Percentiles rank a stretch among this genome's conserved stretches.
Evolutionary conservation across 1,140 invertebrate genomes (phyloP).

Genomic region (Acromyrmex echinatior): DNA sequence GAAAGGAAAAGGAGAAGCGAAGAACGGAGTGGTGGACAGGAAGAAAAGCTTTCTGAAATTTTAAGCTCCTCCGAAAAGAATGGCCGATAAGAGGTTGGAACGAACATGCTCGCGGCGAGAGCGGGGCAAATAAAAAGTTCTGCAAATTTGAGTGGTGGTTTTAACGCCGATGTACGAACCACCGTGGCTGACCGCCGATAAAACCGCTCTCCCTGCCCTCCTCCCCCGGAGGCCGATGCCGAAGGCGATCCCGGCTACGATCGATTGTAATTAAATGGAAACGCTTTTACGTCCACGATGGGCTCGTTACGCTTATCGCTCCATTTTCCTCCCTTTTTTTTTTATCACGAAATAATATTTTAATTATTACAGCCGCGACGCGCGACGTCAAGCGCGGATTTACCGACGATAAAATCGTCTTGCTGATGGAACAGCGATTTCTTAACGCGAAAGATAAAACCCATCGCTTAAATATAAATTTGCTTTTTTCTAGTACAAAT

Average conservation of each 20-base stretch:
- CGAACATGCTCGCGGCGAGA: slow-evolving; percentile 11
- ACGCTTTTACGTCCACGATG: slow-evolving; percentile 66
- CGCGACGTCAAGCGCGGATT: slow-evolving; percentile 37
- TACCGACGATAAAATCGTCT: slow-evolving; percentile 25
- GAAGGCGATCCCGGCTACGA: slow-evolving; percentile 67
- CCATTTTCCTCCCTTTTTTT: slow-evolving; percentile 62
- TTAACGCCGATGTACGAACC: slow-evolving; percentile 69
- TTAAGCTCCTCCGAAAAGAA: slow-evolving; percentile 61
- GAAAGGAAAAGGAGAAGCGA: background rate
- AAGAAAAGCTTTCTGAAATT: slow-evolving; percentile 62
- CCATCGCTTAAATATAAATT: background rate
- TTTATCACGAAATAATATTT: slow-evolving; percentile 68
- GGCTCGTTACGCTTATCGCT: slow-evolving; percentile 33
- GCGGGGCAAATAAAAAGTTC: slow-evolving; percentile 68
- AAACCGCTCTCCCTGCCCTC: slow-evolving; percentile 56
- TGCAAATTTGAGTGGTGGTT: slow-evolving; percentile 77
- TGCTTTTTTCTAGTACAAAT: slow-evolving; percentile 6
- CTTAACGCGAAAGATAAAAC: slow-evolving; percentile 21
- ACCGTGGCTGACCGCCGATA: slow-evolving; percentile 70
- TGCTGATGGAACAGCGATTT: slow-evolving; percentile 13
- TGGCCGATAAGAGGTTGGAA: slow-evolving; percentile 14
- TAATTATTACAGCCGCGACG: background rate
- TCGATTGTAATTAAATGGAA: slow-evolving; percentile 77
- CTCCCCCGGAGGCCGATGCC: slow-evolving; percentile 49
- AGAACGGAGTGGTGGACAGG: background rate